Evolutionary conservation across 2,113 vertebrate genomes (phyloP), one percentile per base, ranked within the genome.

Genomic region (Peucedramus taeniatus): DNA sequence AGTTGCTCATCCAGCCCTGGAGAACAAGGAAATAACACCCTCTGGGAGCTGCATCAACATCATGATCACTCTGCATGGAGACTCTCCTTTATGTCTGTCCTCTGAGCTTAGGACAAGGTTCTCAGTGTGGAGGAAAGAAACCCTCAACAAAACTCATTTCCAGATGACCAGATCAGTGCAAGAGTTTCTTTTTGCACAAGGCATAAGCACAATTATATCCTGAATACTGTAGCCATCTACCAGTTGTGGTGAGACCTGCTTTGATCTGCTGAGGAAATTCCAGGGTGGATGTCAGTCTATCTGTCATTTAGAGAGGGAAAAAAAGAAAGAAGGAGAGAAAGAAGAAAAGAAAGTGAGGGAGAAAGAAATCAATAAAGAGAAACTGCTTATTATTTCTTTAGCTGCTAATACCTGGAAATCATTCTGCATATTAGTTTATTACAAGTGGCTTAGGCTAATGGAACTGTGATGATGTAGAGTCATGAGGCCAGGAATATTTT

Each of bases 371-470:
- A 66, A 50, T 3, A 53, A 53, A 61, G 10, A 65, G 9, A 60
- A 81, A 30, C 4, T 30, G 63, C 11, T 4, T 76, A 13, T 39
- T 91, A 87, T 75, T 80, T 68, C 24, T 95, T 75, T 60, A 68
- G 69, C 69, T 82, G 83, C 60, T 51, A 31, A 13, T 66, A 10
- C 23, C 35, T 81, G 53, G 65, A 87, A 93, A 56, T 79, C 6
- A 49, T 93, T 78, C 39, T 64, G 51, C 65, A 79, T 72, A 71
- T 87, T 66, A 89, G 35, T 66, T 89, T 81, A 66, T 89, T 89
- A 47, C 30, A 79, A 75, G 11, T 79, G 30, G 21, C 27, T 93
- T 60, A 51, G 20, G 40, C 21, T 91, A 75, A 89, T 79, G 70
- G 78, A 66, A 51, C 81, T 51, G 74, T 11, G 47, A 70, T 47